A percentile compares a stretch with the other conserved stretches of the same genome.
Evolutionary conservation across 2,797 vertebrate genomes (phyloP).

Genomic region (Phrynocephalus vlangalii): DNA sequence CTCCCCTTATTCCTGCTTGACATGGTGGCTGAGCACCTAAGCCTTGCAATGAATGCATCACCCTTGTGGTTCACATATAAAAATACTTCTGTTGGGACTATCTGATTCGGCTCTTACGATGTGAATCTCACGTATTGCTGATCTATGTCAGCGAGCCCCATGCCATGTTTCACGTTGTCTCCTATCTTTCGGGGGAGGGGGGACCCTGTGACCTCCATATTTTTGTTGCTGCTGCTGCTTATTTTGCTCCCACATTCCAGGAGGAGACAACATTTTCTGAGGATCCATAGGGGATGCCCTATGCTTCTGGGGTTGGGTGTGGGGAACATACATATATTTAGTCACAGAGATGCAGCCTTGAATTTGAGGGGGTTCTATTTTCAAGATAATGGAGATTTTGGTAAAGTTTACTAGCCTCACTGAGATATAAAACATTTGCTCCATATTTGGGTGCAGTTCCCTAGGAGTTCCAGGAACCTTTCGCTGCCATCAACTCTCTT

Average conservation of each 20-base stretch:
- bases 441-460: too few relatives aligned
- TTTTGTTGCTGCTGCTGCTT: not conserved
- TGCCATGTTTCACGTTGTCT: too few relatives aligned
- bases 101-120: not conserved
- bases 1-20: constrained; percentile 21
- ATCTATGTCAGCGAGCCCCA: not conserved
- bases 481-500: too few relatives aligned
- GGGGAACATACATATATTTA: not conserved
- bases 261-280: not conserved
- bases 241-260: not conserved
- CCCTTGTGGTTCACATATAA: not conserved
- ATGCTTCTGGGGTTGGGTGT: not conserved
- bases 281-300: not conserved
- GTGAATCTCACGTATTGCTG: not conserved
- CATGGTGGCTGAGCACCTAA: not conserved
- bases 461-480: too few relatives aligned
- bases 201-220: too few relatives aligned
- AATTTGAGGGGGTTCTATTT: not conserved
- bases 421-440: not conserved
- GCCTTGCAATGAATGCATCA: constrained; percentile 25
- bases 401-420: not conserved
- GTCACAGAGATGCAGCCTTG: not conserved
- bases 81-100: constrained; percentile 6
- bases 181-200: not conserved
- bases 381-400: not conserved